Conservation (phyloP, 37 sponge, comb jelly and placozoan species). For the Halichondria panicea region DNA sequence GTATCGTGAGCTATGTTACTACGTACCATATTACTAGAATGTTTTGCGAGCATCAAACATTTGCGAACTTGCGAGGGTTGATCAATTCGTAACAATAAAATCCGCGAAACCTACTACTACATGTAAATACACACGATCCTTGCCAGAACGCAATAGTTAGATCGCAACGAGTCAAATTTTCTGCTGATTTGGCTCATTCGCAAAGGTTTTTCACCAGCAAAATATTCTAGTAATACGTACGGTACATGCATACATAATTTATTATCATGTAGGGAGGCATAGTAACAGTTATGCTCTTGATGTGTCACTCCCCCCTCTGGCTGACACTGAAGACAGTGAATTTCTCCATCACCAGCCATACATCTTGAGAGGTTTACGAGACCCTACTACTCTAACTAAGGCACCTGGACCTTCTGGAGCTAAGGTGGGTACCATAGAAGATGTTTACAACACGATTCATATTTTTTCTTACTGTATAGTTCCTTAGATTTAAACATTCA, state of each 20-base stretch:
- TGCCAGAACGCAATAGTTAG: too few species aligned
- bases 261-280: background rate
- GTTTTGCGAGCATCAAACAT: too few species aligned
- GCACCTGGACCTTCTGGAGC: slow-evolving; percentile 39
- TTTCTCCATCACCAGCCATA: slow-evolving; percentile 21
- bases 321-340: background rate
- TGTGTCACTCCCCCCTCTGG: slow-evolving; percentile 10
- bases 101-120: too few species aligned
- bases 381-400: slow-evolving; percentile 54
- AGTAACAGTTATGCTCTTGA: slow-evolving; percentile 10
- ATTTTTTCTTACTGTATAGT: background rate
- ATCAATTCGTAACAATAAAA: too few species aligned
- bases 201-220: background rate
- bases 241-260: background rate
- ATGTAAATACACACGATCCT: too few species aligned
- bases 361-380: slow-evolving; percentile 36
- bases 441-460: background rate
- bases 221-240: background rate
- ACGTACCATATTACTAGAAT: too few species aligned
- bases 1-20: too few species aligned
- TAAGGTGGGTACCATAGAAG: slow-evolving; percentile 10
- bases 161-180: too few species aligned
- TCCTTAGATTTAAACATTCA: slow-evolving; percentile 14
- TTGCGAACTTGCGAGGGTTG: too few species aligned
- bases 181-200: too few species aligned